Evolutionary conservation across 2,113 vertebrate genomes (phyloP).

Genomic region (Tetraodon nigroviridis): DNA sequence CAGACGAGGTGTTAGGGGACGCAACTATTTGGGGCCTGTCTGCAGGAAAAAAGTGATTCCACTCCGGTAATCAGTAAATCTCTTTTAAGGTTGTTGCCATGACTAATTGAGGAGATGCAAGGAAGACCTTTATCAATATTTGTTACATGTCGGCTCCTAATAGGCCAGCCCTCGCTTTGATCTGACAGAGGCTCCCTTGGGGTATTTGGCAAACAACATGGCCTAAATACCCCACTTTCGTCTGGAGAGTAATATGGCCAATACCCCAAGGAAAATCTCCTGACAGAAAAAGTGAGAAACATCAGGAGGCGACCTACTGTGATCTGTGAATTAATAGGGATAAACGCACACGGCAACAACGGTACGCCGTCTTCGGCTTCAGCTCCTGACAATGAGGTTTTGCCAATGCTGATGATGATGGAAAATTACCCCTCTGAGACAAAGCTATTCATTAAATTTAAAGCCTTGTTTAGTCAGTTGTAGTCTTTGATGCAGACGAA

Average conservation of each 20-base stretch:
- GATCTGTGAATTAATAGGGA: constrained; percentile 71
- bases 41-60: constrained; percentile 23
- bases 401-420: constrained; percentile 74
- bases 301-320: constrained; percentile 55
- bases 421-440: constrained; percentile 76
- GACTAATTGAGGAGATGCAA: constrained; percentile 52
- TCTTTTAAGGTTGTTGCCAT: constrained; percentile 42
- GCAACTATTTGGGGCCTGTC: constrained; percentile 44
- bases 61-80: constrained; percentile 44
- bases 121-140: constrained; percentile 67
- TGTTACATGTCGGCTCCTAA: constrained; percentile 56
- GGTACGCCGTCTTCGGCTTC: constrained; percentile 41
- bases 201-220: constrained; percentile 52
- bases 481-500: constrained; percentile 72
- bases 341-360: constrained; percentile 59
- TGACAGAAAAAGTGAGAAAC: constrained; percentile 47
- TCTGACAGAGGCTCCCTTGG: constrained; percentile 48
- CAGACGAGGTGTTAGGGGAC: constrained; percentile 42
- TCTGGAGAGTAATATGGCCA: constrained; percentile 49
- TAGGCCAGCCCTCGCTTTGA: constrained; percentile 47
- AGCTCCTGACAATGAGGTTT: constrained; percentile 60
- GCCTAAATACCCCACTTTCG: constrained; percentile 51
- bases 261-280: constrained; percentile 47
- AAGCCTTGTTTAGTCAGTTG: constrained; percentile 77
- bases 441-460: constrained; percentile 77